These are phyloP conservation scores for Neogobius melanostomus DNA, from an alignment of 2,113 vertebrate genomes.

Conservation along the genomic window DNA sequence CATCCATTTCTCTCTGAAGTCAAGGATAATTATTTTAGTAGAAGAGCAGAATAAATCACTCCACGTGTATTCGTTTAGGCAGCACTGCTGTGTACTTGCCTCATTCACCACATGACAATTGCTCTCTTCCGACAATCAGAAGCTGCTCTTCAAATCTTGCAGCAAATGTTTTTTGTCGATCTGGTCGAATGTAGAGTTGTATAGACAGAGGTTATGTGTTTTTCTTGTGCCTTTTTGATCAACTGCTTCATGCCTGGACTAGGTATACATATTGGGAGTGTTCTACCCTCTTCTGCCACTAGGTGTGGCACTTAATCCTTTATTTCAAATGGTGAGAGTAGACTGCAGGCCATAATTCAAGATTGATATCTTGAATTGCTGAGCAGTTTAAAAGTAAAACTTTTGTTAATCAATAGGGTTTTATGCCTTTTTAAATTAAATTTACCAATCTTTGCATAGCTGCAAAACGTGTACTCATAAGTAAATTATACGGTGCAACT, in stretches of 20 bases:
- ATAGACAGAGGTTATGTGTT: too few relatives aligned
- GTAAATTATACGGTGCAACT: constrained; percentile 32
- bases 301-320: constrained; percentile 86
- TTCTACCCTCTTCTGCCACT: constrained; percentile 77
- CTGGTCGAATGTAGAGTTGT: too few relatives aligned
- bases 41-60: constrained; percentile 48
- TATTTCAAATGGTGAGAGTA: constrained; percentile 57
- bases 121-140: constrained; percentile 45
- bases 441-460: background rate
- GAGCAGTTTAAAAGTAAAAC: too few relatives aligned
- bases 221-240: background rate
- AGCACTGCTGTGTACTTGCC: constrained; percentile 15
- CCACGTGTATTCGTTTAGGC: constrained; percentile 28
- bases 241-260: constrained; percentile 15
- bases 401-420: too few relatives aligned
- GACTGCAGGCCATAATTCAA: background rate
- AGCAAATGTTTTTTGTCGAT: background rate
- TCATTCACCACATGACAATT: constrained; percentile 20
- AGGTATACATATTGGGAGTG: constrained; percentile 38
- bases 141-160: constrained; percentile 22
- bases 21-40: constrained; percentile 35
- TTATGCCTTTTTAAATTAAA: background rate
- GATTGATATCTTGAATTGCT: too few relatives aligned
- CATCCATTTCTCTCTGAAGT: constrained; percentile 19
- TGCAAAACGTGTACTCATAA: constrained; percentile 5